Conservation (phyloP, 2,888 invertebrate genomes). For the Mechanitis messenoides region DNA sequence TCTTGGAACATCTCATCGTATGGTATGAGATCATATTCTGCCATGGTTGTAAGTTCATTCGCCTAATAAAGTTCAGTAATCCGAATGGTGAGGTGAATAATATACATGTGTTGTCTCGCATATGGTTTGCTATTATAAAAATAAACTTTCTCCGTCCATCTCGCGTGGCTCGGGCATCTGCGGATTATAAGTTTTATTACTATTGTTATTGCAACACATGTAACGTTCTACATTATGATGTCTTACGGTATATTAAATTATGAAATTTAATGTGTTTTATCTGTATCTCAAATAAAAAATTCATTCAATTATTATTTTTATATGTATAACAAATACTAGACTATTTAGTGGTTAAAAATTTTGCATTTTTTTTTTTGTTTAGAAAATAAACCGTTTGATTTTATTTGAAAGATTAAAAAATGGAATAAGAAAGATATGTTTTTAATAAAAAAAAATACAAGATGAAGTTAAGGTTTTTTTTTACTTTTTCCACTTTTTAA, state of each 20-base stretch:
- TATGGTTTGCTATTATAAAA: slow-evolving; percentile 73
- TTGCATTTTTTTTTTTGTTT: too few species aligned
- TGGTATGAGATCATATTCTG: slow-evolving; percentile 63
- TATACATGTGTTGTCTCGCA: slow-evolving; percentile 69
- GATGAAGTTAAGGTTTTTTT: too few species aligned
- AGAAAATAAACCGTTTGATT: too few species aligned
- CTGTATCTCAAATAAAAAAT: too few species aligned
- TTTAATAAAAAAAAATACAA: too few species aligned
- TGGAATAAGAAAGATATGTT: too few species aligned
- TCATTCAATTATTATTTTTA: too few species aligned
- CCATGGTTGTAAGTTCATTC: slow-evolving; percentile 67
- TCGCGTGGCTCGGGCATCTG: slow-evolving; percentile 70
- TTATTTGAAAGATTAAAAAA: neutral
- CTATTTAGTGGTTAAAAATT: too few species aligned
- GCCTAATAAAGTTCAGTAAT: slow-evolving; percentile 66
- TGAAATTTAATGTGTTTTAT: neutral
- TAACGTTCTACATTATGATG: slow-evolving; percentile 37
- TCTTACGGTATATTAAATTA: neutral
- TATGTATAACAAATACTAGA: too few species aligned
- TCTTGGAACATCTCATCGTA: slow-evolving; percentile 61
- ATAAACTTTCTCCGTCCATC: slow-evolving; percentile 73
- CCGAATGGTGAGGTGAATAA: slow-evolving; percentile 53
- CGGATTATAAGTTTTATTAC: slow-evolving; percentile 69
- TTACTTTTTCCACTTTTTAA: too few species aligned
- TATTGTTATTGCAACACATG: slow-evolving; percentile 64